Conservation (phyloP, 1,140 invertebrate genomes). For the Eciton burchellii region DNA sequence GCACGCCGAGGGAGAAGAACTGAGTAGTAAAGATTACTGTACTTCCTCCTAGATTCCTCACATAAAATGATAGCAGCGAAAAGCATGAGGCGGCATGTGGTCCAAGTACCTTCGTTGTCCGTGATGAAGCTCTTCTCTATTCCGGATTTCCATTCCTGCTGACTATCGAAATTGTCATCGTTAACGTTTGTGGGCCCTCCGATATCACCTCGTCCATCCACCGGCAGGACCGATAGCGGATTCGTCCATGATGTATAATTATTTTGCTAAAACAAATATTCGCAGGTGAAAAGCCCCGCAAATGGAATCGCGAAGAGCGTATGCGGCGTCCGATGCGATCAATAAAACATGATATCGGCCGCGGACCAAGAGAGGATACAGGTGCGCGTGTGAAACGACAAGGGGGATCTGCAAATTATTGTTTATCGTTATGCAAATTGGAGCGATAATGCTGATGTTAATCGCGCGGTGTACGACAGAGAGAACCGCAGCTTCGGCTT, state of each 20-base stretch:
- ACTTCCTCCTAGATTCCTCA: slow-evolving; percentile 42
- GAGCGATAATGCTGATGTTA: background rate
- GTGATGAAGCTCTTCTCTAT: slow-evolving; percentile 25
- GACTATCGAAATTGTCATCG: slow-evolving; percentile 62
- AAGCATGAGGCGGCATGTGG: slow-evolving; percentile 24
- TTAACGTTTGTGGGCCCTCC: slow-evolving; percentile 54
- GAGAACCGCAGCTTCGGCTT: background rate
- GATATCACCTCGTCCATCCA: slow-evolving; percentile 66
- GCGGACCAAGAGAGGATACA: background rate
- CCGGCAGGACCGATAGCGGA: slow-evolving; percentile 55
- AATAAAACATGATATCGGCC: slow-evolving; percentile 42
- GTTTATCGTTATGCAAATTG: slow-evolving; percentile 15
- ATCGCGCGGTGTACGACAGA: background rate
- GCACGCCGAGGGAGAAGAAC: background rate
- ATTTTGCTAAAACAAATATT: slow-evolving; percentile 63
- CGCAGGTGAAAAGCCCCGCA: slow-evolving; percentile 15
- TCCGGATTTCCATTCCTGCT: slow-evolving; percentile 50
- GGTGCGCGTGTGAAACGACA: background rate
- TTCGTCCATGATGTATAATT: slow-evolving; percentile 51
- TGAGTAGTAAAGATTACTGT: slow-evolving; percentile 8
- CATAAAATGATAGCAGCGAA: slow-evolving; percentile 30
- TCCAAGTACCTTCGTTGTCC: slow-evolving; percentile 61
- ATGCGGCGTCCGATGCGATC: slow-evolving; percentile 9
- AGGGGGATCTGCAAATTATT: background rate
- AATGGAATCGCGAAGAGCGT: slow-evolving; percentile 43